phyloP scores from a whole-genome alignment of 2,888 invertebrate species.

The Drosophila acutilabella region DNA sequence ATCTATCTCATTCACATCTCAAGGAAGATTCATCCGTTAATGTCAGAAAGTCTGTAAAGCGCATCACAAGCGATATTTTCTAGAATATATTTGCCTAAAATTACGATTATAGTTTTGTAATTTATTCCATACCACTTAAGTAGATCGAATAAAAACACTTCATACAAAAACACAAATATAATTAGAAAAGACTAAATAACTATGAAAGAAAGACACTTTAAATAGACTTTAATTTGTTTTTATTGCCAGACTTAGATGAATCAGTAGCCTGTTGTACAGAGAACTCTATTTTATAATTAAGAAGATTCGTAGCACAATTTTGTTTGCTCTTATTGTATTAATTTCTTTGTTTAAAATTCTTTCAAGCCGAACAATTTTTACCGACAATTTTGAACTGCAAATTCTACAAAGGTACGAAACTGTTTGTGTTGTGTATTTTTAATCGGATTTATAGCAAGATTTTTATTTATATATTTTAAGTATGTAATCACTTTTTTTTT shows the following conservation, averaged over 20 bases:
- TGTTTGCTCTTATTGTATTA: conserved; percentile 34
- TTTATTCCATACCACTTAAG: conserved; percentile 70
- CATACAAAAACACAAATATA: conserved; percentile 12
- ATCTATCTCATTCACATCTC: conserved; percentile 58
- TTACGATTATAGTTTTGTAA: conserved; percentile 59
- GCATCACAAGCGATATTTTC: conserved; percentile 73
- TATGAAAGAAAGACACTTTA: not conserved
- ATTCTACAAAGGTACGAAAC: conserved; percentile 84
- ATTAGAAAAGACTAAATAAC: not conserved
- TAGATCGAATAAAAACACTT: conserved; percentile 60
- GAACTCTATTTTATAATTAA: conserved; percentile 56
- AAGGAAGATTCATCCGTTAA: conserved; percentile 49
- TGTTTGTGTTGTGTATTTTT: conserved; percentile 17
- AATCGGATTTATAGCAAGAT: conserved; percentile 43
- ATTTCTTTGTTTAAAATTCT: conserved; percentile 47
- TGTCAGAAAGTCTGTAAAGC: conserved; percentile 39
- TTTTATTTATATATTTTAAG: conserved; percentile 40
- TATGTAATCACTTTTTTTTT: conserved; percentile 40
- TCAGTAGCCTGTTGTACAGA: conserved; percentile 71
- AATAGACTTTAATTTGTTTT: conserved; percentile 42
- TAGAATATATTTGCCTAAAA: conserved; percentile 48
- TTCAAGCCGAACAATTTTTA: conserved; percentile 61
- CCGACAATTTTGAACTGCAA: conserved; percentile 84
- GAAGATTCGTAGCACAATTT: conserved; percentile 43
- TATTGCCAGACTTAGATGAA: conserved; percentile 61